Conservation (phyloP, 2,888 invertebrate species). For the Thecocarcelia acutangulata region DNA sequence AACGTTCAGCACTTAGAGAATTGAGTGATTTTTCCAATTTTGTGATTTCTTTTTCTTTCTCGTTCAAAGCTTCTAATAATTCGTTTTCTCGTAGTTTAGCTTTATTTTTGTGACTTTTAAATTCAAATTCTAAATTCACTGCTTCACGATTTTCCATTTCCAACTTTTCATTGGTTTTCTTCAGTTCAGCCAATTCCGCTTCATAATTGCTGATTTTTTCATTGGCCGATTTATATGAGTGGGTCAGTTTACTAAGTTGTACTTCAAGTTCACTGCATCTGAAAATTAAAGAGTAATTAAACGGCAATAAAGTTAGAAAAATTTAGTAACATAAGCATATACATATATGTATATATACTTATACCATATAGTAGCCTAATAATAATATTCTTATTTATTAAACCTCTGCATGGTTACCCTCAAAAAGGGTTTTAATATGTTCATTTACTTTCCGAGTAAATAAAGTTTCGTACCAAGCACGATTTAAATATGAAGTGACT, state of each 20-base stretch:
- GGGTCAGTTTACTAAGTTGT: conserved; percentile 69
- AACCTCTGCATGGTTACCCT: too few relatives aligned
- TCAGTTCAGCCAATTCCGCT: conserved; percentile 76
- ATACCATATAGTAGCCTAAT: too few relatives aligned
- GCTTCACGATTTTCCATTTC: conserved; percentile 77
- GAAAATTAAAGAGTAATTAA: conserved; percentile 38
- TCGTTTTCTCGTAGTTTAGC: conserved; percentile 83
- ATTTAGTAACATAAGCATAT: not conserved
- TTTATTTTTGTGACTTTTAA: conserved; percentile 82
- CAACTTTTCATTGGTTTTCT: conserved; percentile 72
- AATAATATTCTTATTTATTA: too few relatives aligned
- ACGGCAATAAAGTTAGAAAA: too few relatives aligned
- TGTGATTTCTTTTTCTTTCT: conserved; percentile 76
- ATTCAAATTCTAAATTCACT: conserved; percentile 82
- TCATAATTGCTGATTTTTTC: conserved; percentile 82
- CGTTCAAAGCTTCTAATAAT: conserved; percentile 82
- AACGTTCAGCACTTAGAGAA: conserved; percentile 70
- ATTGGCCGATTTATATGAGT: conserved; percentile 75
- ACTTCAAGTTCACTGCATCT: conserved; percentile 73
- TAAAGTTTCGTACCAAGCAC: too few relatives aligned
- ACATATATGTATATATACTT: not conserved
- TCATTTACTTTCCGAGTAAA: too few relatives aligned
- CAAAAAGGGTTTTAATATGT: too few relatives aligned
- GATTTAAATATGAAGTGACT: too few relatives aligned
- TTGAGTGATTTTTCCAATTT: conserved; percentile 73